phyloP scores from a whole-genome alignment of 2,888 invertebrate species.

The Yponomeuta plumbellus region DNA sequence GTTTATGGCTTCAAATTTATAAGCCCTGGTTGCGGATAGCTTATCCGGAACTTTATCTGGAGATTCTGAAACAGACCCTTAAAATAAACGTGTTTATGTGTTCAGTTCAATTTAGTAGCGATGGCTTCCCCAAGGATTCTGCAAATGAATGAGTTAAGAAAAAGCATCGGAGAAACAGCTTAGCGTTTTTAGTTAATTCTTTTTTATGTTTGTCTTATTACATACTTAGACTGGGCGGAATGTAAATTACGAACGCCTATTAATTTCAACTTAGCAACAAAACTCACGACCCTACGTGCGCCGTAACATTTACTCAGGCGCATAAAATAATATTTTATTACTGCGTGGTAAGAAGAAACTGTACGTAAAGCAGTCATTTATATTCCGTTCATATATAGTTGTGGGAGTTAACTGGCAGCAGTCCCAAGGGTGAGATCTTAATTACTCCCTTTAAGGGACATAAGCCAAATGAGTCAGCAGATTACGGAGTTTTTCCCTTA shows the following conservation, averaged over 20 bases:
- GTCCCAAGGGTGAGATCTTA: conserved; percentile 31
- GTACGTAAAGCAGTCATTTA: conserved; percentile 14
- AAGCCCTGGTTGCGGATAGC: no score
- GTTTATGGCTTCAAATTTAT: no score
- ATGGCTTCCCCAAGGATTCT: no score
- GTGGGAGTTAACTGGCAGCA: conserved; percentile 4
- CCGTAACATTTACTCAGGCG: conserved; percentile 7
- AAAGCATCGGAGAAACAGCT: no score
- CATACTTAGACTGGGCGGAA: no score
- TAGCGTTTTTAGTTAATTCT: no score
- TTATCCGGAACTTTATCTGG: no score
- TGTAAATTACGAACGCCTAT: conserved; percentile 6
- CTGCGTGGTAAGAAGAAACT: conserved; percentile 6
- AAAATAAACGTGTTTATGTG: no score
- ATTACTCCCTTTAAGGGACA: conserved; percentile 43
- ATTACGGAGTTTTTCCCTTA: conserved; percentile 35
- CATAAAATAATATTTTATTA: conserved; percentile 15
- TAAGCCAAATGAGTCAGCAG: conserved; percentile 35
- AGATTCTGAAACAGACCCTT: no score
- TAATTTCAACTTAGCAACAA: conserved; percentile 6
- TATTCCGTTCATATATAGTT: conserved; percentile 11
- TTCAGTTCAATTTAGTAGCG: no score
- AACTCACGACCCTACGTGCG: not conserved
- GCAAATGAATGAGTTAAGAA: no score
- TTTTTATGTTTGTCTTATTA: no score